A percentile compares a stretch with the other conserved stretches of the same genome.
Evolutionary conservation across 2,113 vertebrate species (phyloP).

Genomic region (Menura novaehollandiae): DNA sequence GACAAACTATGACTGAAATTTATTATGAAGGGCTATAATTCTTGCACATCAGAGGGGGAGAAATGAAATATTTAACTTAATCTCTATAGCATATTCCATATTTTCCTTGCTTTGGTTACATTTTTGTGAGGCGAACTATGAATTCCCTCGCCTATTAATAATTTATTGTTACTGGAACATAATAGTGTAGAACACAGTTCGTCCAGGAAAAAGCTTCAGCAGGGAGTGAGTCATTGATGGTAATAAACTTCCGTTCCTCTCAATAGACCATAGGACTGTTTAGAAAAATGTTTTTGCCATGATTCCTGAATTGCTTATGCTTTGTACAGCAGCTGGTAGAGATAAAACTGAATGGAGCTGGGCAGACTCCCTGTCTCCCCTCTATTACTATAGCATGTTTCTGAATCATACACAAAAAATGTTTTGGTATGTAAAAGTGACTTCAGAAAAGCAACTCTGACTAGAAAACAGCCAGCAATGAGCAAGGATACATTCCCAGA

Average conservation of each 20-base stretch:
- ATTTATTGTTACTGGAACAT: constrained; percentile 66
- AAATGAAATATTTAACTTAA: constrained; percentile 22
- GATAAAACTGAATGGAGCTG: constrained; percentile 44
- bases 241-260: constrained; percentile 61
- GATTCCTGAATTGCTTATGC: constrained; percentile 37
- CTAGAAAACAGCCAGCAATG: neutral
- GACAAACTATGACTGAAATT: neutral
- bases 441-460: constrained; percentile 14
- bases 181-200: neutral
- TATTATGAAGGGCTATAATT: neutral
- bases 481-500: neutral
- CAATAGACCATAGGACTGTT: constrained; percentile 32
- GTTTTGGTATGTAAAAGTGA: constrained; percentile 41
- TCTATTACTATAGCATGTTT: constrained; percentile 59
- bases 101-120: constrained; percentile 45
- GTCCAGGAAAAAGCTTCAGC: constrained; percentile 60
- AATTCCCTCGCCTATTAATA: constrained; percentile 53
- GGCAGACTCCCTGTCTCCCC: constrained; percentile 61
- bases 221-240: constrained; percentile 52
- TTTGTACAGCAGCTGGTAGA: constrained; percentile 56
- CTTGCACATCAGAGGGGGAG: neutral
- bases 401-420: constrained; percentile 54
- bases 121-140: constrained; percentile 7
- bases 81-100: constrained; percentile 57
- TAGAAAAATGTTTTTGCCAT: constrained; percentile 47